phyloP scores from a whole-genome alignment of 2,888 invertebrate species.

The Agriopis marginaria region DNA sequence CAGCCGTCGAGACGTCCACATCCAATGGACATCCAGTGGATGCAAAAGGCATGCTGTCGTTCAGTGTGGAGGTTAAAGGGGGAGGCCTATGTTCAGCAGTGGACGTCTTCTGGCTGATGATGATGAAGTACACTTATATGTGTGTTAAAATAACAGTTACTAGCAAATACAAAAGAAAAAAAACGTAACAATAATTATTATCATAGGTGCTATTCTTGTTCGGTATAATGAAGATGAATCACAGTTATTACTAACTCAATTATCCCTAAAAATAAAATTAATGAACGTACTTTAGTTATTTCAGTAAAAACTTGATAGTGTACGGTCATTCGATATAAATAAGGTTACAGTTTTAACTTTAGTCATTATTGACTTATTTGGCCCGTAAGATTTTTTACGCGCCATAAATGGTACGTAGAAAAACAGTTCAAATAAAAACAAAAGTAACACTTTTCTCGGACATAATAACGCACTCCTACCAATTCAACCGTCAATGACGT shows the following conservation, averaged over 20 bases:
- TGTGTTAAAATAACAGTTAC: not conserved
- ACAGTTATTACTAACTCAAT: not conserved
- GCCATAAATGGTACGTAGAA: not conserved
- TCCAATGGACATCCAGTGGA: no score
- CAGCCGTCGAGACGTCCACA: no score
- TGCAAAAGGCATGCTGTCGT: no score
- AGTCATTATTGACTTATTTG: slow-evolving; percentile 1
- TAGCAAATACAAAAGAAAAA: not conserved
- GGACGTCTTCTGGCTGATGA: no score
- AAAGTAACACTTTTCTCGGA: no score
- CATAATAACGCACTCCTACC: no score
- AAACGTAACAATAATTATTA: not conserved
- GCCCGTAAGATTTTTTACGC: not conserved
- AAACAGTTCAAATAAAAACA: not conserved
- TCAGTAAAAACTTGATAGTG: slow-evolving; percentile 9
- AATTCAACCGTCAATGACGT: no score
- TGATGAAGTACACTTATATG: no score
- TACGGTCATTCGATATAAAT: slow-evolving; percentile 21
- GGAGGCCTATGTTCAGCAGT: no score
- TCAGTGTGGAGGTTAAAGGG: no score
- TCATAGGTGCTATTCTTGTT: not conserved
- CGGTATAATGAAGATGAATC: not conserved
- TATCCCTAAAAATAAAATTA: slow-evolving; percentile 2
- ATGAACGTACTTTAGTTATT: slow-evolving; percentile 6
- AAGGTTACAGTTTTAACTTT: slow-evolving; percentile 6